Percentiles rank a stretch among this genome's conserved stretches.
These are phyloP conservation scores for Prunella fulvescens DNA, from an alignment of 2,113 vertebrate genomes.

Conservation along the genomic window DNA sequence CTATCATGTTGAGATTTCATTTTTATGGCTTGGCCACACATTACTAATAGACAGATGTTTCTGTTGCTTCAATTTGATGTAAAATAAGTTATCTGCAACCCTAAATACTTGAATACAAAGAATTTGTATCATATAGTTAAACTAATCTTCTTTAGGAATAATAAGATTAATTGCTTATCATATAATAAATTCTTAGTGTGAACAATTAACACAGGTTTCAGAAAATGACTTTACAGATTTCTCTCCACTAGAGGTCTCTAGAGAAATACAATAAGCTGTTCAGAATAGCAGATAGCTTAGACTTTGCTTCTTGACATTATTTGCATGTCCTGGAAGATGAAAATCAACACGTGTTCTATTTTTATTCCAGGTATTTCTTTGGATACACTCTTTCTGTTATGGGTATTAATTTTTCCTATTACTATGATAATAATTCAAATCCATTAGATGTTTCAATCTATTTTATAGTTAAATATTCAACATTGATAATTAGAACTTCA, in stretches of 20 bases:
- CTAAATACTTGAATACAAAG: not conserved
- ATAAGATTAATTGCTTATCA: not conserved
- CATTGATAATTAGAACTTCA: not conserved
- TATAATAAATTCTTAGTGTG: not conserved
- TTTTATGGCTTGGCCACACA: not conserved
- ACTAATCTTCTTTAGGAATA: not conserved
- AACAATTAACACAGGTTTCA: not conserved
- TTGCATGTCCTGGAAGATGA: not conserved
- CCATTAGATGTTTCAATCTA: not conserved
- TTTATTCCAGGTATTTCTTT: not conserved
- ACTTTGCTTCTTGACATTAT: not conserved
- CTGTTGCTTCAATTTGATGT: not conserved
- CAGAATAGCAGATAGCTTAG: not conserved
- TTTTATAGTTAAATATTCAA: not conserved
- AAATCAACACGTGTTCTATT: not conserved
- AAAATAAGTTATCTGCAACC: not conserved
- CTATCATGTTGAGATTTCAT: not conserved
- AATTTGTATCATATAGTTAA: not conserved
- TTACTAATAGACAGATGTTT: not conserved
- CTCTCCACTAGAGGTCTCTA: constrained; percentile 77
- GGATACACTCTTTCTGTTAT: not conserved
- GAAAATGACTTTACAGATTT: not conserved
- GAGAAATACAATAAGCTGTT: constrained; percentile 55
- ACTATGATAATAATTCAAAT: not conserved
- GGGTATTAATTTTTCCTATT: not conserved